Conservation (phyloP, 2,113 vertebrate species). For the Dicaeum eximium region DNA sequence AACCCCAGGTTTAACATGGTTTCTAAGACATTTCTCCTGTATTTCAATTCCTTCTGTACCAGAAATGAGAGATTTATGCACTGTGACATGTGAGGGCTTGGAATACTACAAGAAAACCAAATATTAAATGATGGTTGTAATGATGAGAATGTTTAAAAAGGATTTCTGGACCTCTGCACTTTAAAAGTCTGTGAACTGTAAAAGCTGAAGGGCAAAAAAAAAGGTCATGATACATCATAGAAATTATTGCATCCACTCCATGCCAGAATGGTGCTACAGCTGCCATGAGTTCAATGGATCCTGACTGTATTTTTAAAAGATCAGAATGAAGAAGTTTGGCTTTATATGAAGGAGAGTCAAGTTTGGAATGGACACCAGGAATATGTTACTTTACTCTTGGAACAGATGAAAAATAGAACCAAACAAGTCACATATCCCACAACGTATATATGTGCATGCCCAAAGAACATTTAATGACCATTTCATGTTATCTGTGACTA, state of each 20-base stretch:
- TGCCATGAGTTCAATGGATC: not conserved
- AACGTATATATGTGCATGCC: fast-evolving
- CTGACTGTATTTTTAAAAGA: not conserved
- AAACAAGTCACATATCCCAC: not conserved
- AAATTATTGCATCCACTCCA: not conserved
- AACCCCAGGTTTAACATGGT: not conserved
- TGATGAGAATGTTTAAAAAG: not conserved
- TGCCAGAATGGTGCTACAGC: not conserved
- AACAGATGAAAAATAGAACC: not conserved
- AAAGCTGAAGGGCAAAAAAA: not conserved
- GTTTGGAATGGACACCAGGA: not conserved
- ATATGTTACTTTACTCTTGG: not conserved
- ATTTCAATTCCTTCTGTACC: not conserved
- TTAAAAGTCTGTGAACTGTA: not conserved
- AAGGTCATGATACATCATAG: fast-evolving
- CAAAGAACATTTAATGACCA: not conserved
- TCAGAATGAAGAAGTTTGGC: not conserved
- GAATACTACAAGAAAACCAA: not conserved
- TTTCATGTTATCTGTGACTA: not conserved
- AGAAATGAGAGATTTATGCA: not conserved
- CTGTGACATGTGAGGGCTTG: not conserved
- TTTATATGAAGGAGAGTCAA: not conserved
- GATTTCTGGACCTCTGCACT: not conserved
- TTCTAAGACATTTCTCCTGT: not conserved
- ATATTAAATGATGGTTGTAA: not conserved